phyloP scores from a whole-genome alignment of 2,113 vertebrate species.

The Ceyx melanurus region DNA sequence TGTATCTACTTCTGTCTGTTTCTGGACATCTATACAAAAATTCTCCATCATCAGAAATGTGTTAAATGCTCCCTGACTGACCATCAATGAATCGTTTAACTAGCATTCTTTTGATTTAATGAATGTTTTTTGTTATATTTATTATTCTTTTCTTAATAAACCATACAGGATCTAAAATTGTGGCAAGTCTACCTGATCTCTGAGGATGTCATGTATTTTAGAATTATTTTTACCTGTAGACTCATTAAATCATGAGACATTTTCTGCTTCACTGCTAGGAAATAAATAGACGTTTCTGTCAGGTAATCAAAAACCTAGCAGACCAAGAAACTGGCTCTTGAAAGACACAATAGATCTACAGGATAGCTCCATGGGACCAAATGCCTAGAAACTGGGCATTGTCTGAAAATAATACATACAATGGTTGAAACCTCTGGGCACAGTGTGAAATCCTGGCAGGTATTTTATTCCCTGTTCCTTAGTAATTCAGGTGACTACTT shows the following conservation, averaged over 20 bases:
- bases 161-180: neutral
- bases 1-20: neutral
- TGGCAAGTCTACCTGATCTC: neutral
- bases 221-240: constrained; percentile 1
- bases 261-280: constrained; percentile 27
- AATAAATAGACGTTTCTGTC: constrained; percentile 16
- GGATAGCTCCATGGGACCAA: neutral
- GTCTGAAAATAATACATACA: neutral
- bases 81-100: constrained; percentile 9
- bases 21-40: neutral
- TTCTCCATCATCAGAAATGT: neutral
- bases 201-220: neutral
- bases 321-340: neutral
- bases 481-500: constrained; percentile 14
- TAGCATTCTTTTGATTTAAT: neutral
- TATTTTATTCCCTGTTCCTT: constrained; percentile 3
- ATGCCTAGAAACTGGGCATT: neutral
- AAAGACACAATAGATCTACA: neutral
- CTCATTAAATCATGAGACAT: constrained; percentile 9
- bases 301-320: constrained; percentile 24
- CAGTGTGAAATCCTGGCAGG: neutral
- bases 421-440: neutral
- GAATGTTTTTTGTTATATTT: neutral
- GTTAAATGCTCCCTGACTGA: neutral
- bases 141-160: constrained; percentile 25